Base-by-base conservation (phyloP, 2,113 vertebrate genomes). In the Neotragus pygmaeus region DNA sequence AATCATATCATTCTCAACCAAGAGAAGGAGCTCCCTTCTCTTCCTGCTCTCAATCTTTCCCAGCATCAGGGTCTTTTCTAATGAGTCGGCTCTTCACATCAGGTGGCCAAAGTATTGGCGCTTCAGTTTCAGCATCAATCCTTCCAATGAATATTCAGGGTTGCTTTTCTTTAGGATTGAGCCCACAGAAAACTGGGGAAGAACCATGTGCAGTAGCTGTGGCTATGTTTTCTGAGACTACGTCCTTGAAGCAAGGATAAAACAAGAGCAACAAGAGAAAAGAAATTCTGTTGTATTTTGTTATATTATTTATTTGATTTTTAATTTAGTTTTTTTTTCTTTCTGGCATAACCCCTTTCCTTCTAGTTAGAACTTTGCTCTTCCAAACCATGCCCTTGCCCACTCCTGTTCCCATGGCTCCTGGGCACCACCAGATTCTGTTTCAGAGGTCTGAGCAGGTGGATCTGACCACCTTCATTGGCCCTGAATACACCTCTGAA, bases 121-220 rank as follows among this genome's bases (percentile, higher is more conserved):
- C 66, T 70, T 70, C n/a, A 39, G 19, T 70, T 36, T 70, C n/a
- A 70, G 66, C 66, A 73, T 73, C n/a, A 39, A 0, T 73, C 66
- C 66, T 73, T 73, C 36, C 66, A 73, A 3, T 39, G 36, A 73
- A 73, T 25, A 73, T 6, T 73, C 36, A 73, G 36, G 10, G 36
- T 25, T 73, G 66, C 36, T 39, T 73, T 73, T 73, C 66, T 73
- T 39, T 13, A 73, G 36, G 66, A 25, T 12, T 73, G n/a, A 36
- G 23, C 23, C 39, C 39, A 47, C 15, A 87, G 83, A 92, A 92
- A 77, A 75, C 33, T 30, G 36, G 9, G 36, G 43, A 77, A 90
- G 45, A 62, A n/a, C 2, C 45, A 39, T 2, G 53, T 3, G 0
- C 6, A n/a, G 1, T 4, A 51, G 14, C 30, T 51, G 21, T 21